Conservation (phyloP, 2,797 vertebrate species). For the Xiphorhynchus erythropygius region DNA sequence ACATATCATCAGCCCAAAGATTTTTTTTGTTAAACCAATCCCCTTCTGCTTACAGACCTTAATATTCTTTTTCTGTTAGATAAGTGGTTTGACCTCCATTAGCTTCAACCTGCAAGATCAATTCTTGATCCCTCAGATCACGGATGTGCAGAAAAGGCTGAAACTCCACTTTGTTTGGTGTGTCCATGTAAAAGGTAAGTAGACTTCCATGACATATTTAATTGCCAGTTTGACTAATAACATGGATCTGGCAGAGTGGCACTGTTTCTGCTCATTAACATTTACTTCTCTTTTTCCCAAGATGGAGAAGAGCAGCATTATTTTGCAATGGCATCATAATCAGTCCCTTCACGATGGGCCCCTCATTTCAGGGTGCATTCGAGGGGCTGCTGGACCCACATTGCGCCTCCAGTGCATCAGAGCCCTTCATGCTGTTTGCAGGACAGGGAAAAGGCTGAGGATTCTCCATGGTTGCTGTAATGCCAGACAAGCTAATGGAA, state of each 20-base stretch:
- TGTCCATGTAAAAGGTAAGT: not conserved
- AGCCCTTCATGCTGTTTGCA: not conserved
- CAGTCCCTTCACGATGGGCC: accelerated
- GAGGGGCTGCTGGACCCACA: not conserved
- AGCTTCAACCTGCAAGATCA: not conserved
- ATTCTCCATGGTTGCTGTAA: not conserved
- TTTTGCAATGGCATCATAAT: accelerated
- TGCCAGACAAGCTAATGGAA: not conserved
- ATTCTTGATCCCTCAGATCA: not conserved
- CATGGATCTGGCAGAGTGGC: not conserved
- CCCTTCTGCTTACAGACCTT: not conserved
- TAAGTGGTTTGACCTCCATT: not conserved
- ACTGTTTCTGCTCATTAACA: not conserved
- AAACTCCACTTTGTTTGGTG: not conserved
- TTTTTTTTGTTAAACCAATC: not conserved
- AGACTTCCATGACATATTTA: not conserved
- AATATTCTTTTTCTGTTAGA: not conserved
- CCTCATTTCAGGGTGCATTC: accelerated
- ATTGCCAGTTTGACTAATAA: not conserved
- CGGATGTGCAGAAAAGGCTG: not conserved
- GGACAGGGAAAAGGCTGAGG: not conserved
- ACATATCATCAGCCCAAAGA: not conserved
- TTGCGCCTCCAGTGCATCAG: not conserved
- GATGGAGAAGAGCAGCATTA: not conserved
- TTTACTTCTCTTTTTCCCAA: not conserved